A percentile compares a stretch with the other conserved stretches of the same genome.
These are phyloP conservation scores for Aphrocallistes beatrix DNA, from an alignment of 37 sponge, comb jelly and placozoan genomes.

Conservation along the genomic window DNA sequence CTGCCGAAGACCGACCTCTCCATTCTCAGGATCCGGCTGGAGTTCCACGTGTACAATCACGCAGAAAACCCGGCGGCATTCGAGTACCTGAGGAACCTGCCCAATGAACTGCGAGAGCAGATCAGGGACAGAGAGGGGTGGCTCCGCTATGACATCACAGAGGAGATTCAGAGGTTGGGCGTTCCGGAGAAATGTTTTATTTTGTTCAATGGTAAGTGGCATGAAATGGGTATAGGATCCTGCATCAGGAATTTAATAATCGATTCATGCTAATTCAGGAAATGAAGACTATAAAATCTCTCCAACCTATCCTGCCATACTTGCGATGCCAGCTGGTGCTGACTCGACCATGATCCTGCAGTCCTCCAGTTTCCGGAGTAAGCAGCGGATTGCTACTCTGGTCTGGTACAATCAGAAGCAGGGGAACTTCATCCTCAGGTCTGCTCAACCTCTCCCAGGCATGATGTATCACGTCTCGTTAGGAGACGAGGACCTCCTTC, in stretches of 20 bases:
- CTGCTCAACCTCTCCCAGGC: constrained; percentile 90
- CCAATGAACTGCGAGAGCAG: not conserved
- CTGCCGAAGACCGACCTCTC: not conserved
- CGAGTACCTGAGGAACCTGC: constrained; percentile 26
- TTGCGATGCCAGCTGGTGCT: constrained; percentile 34
- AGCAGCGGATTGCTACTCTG: constrained; percentile 64
- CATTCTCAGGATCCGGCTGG: constrained; percentile 16
- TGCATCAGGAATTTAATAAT: not conserved
- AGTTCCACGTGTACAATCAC: constrained; percentile 32
- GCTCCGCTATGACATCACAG: not conserved
- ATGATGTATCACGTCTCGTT: constrained; percentile 36
- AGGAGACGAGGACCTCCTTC: constrained; percentile 60
- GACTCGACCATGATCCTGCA: constrained; percentile 17
- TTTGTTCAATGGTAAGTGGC: not conserved
- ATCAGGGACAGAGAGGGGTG: not conserved
- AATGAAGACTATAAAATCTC: constrained; percentile 41
- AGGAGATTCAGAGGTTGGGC: not conserved
- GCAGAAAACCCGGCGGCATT: constrained; percentile 42
- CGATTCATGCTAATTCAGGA: not conserved
- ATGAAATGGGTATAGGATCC: not conserved
- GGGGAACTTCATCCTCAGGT: constrained; percentile 62
- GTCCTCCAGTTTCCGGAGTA: constrained; percentile 67
- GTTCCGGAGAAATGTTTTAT: not conserved
- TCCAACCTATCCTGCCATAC: constrained; percentile 54
- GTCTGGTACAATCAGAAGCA: constrained; percentile 62